Percentiles rank a stretch among this genome's conserved stretches.
Evolutionary conservation across 1,140 invertebrate genomes (phyloP).

Genomic region (Achatina immaculata): DNA sequence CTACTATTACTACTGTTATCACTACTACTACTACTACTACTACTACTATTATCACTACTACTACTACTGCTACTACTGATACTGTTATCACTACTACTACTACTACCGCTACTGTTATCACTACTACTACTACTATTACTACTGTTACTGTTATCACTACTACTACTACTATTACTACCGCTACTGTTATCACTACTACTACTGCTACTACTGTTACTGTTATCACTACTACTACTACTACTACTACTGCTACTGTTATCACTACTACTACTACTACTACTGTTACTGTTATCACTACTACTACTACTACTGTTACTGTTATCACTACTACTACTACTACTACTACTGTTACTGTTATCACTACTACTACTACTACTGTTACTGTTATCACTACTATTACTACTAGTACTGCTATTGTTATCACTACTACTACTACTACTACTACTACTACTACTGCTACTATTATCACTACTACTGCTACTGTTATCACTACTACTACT

Average conservation of each 20-base stretch:
- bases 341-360: background rate
- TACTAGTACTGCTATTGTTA: too few relatives aligned
- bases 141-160: background rate
- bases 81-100: background rate
- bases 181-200: constrained; percentile 13
- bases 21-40: background rate
- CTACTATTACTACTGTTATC: background rate
- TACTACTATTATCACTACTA: background rate
- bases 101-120: background rate
- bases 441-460: too few relatives aligned
- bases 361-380: too few relatives aligned
- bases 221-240: constrained; percentile 10
- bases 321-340: background rate
- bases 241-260: constrained; percentile 23
- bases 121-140: background rate
- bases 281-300: background rate
- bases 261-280: background rate
- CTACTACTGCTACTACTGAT: too few relatives aligned
- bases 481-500: too few relatives aligned
- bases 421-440: too few relatives aligned
- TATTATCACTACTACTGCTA: too few relatives aligned
- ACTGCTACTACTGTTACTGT: constrained; percentile 19
- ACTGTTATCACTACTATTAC: too few relatives aligned
- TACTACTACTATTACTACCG: background rate
- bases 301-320: background rate